Conservation (phyloP, 2,113 vertebrate species). For the Chaetura pelagica region DNA sequence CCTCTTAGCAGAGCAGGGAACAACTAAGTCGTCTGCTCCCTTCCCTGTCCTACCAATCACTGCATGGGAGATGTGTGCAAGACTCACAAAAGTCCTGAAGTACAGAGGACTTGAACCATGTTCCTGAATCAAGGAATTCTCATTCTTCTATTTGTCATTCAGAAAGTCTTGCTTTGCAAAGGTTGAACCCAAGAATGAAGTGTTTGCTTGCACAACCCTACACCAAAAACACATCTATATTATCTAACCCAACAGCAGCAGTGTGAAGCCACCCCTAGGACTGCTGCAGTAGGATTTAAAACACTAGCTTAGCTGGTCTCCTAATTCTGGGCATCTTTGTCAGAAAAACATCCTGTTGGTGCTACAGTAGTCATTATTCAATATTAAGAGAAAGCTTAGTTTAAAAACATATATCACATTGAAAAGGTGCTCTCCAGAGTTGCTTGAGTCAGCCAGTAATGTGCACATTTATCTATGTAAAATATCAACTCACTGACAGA, state of each 20-base stretch:
- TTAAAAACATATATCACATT: neutral
- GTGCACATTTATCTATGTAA: neutral
- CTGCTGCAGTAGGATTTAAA: neutral
- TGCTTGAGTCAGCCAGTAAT: neutral
- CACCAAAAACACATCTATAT: accelerated
- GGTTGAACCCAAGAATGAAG: neutral
- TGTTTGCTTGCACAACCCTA: neutral
- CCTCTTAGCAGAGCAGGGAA: neutral
- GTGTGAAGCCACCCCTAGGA: neutral
- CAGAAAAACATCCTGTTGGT: neutral
- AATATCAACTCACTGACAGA: conserved; percentile 37
- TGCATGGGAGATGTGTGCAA: neutral
- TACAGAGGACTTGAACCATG: neutral
- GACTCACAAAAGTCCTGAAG: neutral
- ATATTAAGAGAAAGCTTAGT: neutral
- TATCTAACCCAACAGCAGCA: neutral
- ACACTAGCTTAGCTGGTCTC: neutral
- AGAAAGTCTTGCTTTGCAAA: neutral
- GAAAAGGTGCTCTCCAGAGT: neutral
- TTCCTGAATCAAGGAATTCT: neutral
- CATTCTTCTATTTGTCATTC: neutral
- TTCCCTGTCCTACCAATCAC: neutral
- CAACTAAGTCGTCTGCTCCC: neutral
- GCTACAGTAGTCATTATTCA: neutral
- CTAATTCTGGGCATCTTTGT: neutral